These are phyloP conservation scores for Holocentrus rufus DNA, from an alignment of 2,797 vertebrate genomes.

Conservation along the genomic window DNA sequence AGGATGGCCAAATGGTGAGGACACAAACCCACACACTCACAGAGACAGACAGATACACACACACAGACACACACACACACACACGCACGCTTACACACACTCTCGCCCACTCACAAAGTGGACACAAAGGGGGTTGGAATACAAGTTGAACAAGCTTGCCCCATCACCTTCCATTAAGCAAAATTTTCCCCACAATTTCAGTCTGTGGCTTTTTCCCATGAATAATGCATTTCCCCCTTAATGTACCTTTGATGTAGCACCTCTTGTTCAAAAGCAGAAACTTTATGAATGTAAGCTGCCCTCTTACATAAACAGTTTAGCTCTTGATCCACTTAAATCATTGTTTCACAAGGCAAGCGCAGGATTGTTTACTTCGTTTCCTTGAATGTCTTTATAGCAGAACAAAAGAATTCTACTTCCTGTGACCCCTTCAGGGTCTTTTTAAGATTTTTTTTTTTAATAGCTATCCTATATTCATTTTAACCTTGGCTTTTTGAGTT, in stretches of 20 bases:
- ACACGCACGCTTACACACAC: constrained; percentile 3
- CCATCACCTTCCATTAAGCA: constrained; percentile 58
- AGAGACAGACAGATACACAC: constrained; percentile 21
- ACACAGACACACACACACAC: constrained; percentile 16
- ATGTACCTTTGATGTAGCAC: constrained; percentile 69
- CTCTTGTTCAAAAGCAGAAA: constrained; percentile 59
- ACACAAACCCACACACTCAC: constrained; percentile 21
- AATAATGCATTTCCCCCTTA: constrained; percentile 65
- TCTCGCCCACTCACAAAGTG: constrained; percentile 1
- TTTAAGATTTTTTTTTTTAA: constrained; percentile 6
- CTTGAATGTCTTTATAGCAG: constrained; percentile 16
- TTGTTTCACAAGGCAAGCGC: constrained; percentile 53
- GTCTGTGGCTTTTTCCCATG: constrained; percentile 53
- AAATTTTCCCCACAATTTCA: constrained; percentile 49
- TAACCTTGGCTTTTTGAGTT: constrained; percentile 24
- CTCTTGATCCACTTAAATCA: constrained; percentile 43
- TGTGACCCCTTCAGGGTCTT: constrained; percentile 6
- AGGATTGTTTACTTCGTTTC: constrained; percentile 26
- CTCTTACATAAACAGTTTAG: constrained; percentile 54
- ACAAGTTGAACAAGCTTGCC: constrained; percentile 56
- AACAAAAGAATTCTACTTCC: constrained; percentile 39
- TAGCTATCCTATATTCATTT: constrained; percentile 22
- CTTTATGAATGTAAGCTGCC: constrained; percentile 51
- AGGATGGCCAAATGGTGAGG: constrained; percentile 61
- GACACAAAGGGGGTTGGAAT: constrained; percentile 47